Evolutionary conservation across 92 coral and sea anemone species (phyloP), one percentile per base, ranked within the genome.

Genomic region (Epizoanthus fatuus): DNA sequence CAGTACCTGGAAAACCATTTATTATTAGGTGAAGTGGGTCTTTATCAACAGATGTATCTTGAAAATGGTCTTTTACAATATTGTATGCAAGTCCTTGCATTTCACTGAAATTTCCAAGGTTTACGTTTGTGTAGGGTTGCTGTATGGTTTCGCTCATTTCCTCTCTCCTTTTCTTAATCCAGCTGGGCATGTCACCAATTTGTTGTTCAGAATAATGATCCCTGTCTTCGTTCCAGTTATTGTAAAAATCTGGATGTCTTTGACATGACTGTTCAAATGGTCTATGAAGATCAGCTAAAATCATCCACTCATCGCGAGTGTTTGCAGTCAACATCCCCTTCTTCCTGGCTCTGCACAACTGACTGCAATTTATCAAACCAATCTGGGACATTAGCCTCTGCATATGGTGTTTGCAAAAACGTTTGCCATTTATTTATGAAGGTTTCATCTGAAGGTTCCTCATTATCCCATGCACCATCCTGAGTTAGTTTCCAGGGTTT

Each of bases 401-500:
- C 55, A 51, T 51, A 6, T 51, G 58, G 58, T 3, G 0, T 53
- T 53, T 53, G 58, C 58, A 53, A 8, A 0, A 53, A 4, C 0
- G 10, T 12, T 8, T 53, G 4, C 58, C 58, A 53, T 53, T 53
- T 53, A 3, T 4, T 53, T 3, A 53, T 7, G 11, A 53, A 2
- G 3, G 12, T 8, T 53, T 53, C 58, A 53, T 53, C 12, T 53
- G 11, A 53, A 9, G 9, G 58, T 53, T 53, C 58, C 15, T 53
- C 58, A 53, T 53, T 53, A 8, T 8, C 12, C 58, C 7, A 53
- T 5, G 58, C 58, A 7, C 0, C 15, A 8, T 53, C 58, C 0
- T 53, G 58, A 1, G 58, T 53, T 0, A 53, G 58, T 53, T 7
- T 53, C 58, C 76, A 49, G 44, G 75, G 60, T 75, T 75, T 60